A percentile compares a stretch with the other conserved stretches of the same genome.
Conservation (phyloP, 2,888 invertebrate species). For the Aleiodes alternator region DNA sequence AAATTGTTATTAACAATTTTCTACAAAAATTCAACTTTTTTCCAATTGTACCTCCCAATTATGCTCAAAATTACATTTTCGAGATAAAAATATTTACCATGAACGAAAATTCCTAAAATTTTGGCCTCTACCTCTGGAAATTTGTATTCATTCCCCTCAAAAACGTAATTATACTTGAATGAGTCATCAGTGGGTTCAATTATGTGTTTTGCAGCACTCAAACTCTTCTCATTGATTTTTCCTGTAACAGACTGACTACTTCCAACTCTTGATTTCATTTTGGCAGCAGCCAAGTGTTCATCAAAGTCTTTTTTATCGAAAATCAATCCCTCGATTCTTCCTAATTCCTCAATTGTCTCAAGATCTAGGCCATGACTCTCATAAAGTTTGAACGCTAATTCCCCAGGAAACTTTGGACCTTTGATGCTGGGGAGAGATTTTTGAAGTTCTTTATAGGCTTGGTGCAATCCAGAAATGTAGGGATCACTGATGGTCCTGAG, state of each 20-base stretch:
- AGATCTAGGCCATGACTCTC: slow-evolving; percentile 88
- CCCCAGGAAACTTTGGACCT: slow-evolving; percentile 74
- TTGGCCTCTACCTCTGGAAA: slow-evolving; percentile 77
- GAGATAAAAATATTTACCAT: slow-evolving; percentile 60
- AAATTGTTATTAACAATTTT: too few relatives aligned
- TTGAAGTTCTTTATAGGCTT: slow-evolving; percentile 84
- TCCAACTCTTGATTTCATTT: slow-evolving; percentile 59
- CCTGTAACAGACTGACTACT: too few relatives aligned
- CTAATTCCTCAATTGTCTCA: slow-evolving; percentile 82
- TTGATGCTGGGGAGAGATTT: slow-evolving; percentile 60
- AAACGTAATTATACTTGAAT: slow-evolving; percentile 81
- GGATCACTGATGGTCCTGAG: slow-evolving; percentile 79
- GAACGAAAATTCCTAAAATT: slow-evolving; percentile 69
- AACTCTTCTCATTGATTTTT: slow-evolving; percentile 46
- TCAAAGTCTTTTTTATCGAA: slow-evolving; percentile 80
- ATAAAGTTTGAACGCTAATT: slow-evolving; percentile 84
- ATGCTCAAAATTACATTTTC: too few relatives aligned
- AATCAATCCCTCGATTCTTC: slow-evolving; percentile 79
- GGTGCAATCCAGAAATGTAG: slow-evolving; percentile 82
- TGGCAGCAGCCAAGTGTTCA: slow-evolving; percentile 76
- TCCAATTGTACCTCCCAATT: too few relatives aligned
- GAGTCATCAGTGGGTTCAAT: slow-evolving; percentile 80
- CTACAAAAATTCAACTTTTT: too few relatives aligned
- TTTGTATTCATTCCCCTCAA: slow-evolving; percentile 74
- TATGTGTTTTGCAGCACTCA: slow-evolving; percentile 71